A percentile compares a stretch with the other conserved stretches of the same genome.
These are phyloP conservation scores for Delichon dasypus DNA, from an alignment of 2,797 vertebrate species.

Conservation along the genomic window DNA sequence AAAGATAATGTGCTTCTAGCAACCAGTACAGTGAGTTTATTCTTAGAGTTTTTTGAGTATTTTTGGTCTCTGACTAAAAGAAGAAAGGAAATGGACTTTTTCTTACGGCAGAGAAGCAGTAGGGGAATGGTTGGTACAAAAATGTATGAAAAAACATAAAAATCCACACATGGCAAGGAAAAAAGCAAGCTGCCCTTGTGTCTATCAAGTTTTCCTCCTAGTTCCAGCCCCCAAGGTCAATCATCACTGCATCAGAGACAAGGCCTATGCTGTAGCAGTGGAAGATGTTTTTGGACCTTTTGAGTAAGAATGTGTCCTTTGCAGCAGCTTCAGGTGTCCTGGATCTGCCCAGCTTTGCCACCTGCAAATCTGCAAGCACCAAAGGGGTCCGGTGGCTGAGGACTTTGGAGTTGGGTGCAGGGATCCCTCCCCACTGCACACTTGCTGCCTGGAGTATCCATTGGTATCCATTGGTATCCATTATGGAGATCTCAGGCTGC, in stretches of 20 bases:
- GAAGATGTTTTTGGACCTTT: background rate
- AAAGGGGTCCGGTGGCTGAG: rapidly evolving
- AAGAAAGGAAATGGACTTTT: background rate
- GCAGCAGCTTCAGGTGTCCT: background rate
- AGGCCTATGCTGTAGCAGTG: rapidly evolving
- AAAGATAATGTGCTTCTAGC: background rate
- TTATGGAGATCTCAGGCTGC: background rate
- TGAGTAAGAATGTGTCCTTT: background rate
- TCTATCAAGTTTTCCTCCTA: background rate
- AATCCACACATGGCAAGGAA: background rate
- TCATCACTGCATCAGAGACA: background rate
- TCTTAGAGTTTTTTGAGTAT: background rate
- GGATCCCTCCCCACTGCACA: background rate
- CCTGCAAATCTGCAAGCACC: background rate
- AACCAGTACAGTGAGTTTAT: background rate
- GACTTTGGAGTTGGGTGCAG: background rate
- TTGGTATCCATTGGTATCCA: background rate
- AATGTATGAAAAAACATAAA: background rate
- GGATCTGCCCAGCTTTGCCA: background rate
- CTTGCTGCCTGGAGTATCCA: rapidly evolving
- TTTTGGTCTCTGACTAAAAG: background rate
- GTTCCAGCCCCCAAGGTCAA: background rate
- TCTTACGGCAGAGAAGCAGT: background rate
- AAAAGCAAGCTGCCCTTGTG: background rate
- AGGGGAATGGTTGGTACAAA: background rate